Base-by-base conservation (phyloP, 2,888 invertebrate species). In the Nesidiocoris tenuis region DNA sequence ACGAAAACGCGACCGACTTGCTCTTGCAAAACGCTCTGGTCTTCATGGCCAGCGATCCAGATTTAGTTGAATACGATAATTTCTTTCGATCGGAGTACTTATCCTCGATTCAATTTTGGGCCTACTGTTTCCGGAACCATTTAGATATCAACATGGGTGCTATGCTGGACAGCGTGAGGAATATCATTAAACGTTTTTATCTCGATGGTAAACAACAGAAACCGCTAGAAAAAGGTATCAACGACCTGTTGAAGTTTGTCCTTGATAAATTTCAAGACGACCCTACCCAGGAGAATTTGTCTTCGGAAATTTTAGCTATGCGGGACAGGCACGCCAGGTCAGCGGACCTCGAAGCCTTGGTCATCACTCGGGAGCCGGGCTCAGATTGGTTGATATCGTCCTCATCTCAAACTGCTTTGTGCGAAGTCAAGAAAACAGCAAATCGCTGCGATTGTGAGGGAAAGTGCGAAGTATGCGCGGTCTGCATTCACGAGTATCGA, bases 91-190 rank as follows among this genome's bases (percentile, higher is more conserved):
- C n/a, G n/a, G n/a, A n/a, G n/a, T n/a, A n/a, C n/a, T n/a, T n/a
- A n/a, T n/a, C n/a, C n/a, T n/a, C n/a, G n/a, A n/a, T n/a, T n/a
- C n/a, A n/a, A n/a, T n/a, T n/a, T n/a, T n/a, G n/a, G n/a, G n/a
- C n/a, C 9, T 55, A 54, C 12, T 80, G 80, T 57, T 79, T 74
- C 61, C 54, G 80, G 24, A 23, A 78, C 17, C 61, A 80, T 56
- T n/a, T 64, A 1, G 81, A 80, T 5, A 55, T 82, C 1, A 81
- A 82, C 64, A 79, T 79, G 1, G 80, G 81, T 68, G 80, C 80
- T 77, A 78, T 80, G 61, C 24, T 81, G 16, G 81, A 81, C 76
- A 75, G 76, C 1, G 79, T 81, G 79, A 80, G 81, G 66, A 77
- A 77, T 23, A 78, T 77, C 0, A 21, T 81, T 7, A 81, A 80